Conservation (phyloP, 1,140 invertebrate genomes). For the Aphis craccivora region DNA sequence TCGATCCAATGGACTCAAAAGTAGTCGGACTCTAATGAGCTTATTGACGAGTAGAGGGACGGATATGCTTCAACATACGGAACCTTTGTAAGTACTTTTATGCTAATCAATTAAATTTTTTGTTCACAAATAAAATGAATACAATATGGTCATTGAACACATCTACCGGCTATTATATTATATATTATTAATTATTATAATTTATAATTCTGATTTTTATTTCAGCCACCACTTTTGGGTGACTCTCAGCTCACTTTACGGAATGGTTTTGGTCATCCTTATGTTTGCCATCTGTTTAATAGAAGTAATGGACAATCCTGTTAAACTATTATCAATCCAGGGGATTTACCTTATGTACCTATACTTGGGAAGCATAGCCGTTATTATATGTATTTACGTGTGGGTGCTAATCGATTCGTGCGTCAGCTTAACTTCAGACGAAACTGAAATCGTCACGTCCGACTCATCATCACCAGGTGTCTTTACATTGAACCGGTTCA, state of each 20-base stretch:
- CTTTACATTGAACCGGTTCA: conserved; percentile 67
- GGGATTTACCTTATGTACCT: conserved; percentile 73
- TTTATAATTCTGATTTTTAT: conserved; percentile 59
- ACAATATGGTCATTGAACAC: too few relatives aligned
- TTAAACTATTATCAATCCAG: conserved; percentile 71
- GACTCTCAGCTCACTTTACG: conserved; percentile 71
- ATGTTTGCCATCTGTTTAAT: conserved; percentile 70
- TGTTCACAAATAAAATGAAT: background rate
- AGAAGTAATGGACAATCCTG: conserved; percentile 71
- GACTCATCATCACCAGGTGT: conserved; percentile 64
- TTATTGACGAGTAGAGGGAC: conserved; percentile 35
- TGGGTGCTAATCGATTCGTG: conserved; percentile 71
- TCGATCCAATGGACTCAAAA: conserved; percentile 31
- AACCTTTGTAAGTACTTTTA: conserved; percentile 31
- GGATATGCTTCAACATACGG: conserved; percentile 35
- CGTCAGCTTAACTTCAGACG: conserved; percentile 63
- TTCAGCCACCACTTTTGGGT: conserved; percentile 70
- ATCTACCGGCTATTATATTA: background rate
- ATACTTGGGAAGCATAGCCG: conserved; percentile 71
- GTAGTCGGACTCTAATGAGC: conserved; percentile 33
- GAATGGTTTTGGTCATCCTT: conserved; percentile 70
- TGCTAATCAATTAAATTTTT: background rate
- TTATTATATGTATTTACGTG: conserved; percentile 73
- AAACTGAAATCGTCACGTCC: conserved; percentile 62
- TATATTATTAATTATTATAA: background rate